phyloP scores from a whole-genome alignment of 92 coral and sea anemone species.

The Zoanthus sociatus region DNA sequence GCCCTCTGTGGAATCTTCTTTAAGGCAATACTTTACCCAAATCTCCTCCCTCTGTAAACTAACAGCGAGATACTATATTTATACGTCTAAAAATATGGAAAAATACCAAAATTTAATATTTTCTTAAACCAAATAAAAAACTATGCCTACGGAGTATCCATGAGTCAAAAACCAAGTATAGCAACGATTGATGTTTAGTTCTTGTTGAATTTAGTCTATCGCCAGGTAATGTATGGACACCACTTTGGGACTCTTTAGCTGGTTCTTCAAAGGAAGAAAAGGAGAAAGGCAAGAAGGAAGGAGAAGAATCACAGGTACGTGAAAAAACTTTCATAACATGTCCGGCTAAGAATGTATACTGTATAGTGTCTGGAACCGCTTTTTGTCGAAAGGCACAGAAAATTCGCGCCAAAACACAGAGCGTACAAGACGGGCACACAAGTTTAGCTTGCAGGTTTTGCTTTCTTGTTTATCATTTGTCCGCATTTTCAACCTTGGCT shows the following conservation, averaged over 20 bases:
- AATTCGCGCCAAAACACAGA: not conserved
- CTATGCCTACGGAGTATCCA: too few species aligned
- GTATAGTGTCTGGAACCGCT: not conserved
- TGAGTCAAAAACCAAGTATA: not conserved
- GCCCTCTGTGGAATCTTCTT: too few species aligned
- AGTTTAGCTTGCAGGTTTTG: too few species aligned
- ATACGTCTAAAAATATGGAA: too few species aligned
- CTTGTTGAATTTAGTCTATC: conserved; percentile 70
- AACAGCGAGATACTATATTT: too few species aligned
- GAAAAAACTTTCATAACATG: not conserved
- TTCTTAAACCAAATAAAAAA: too few species aligned
- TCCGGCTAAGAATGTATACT: not conserved
- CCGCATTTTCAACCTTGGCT: too few species aligned
- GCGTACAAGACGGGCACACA: not conserved
- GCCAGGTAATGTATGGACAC: conserved; percentile 93
- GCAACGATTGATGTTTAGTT: not conserved
- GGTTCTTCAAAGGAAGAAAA: conserved; percentile 53
- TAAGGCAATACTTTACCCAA: too few species aligned
- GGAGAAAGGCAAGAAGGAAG: conserved; percentile 74
- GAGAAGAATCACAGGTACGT: conserved; percentile 91
- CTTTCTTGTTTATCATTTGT: too few species aligned
- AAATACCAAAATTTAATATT: too few species aligned
- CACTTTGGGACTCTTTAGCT: conserved; percentile 91
- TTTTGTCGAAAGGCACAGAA: not conserved
- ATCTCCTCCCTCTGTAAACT: too few species aligned